Percentiles rank a stretch among this genome's conserved stretches.
These are phyloP conservation scores for Alectura lathami DNA, from an alignment of 2,113 vertebrate species.

Conservation along the genomic window DNA sequence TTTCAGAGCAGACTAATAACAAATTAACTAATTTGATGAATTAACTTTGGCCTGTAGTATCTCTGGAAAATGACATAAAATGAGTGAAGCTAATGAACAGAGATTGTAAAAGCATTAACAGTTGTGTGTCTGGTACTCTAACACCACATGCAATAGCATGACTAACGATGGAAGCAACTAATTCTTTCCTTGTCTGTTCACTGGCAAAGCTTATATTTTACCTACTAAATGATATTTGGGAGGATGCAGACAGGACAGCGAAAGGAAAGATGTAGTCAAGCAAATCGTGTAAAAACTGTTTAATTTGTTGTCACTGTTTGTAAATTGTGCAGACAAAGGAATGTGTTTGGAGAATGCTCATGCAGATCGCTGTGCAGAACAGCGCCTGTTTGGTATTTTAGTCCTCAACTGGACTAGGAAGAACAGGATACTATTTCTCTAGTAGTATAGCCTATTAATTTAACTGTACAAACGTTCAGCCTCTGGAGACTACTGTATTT, in stretches of 20 bases:
- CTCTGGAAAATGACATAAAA: background rate
- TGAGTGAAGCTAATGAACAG: background rate
- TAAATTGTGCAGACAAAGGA: background rate
- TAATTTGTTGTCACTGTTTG: background rate
- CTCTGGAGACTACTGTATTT: background rate
- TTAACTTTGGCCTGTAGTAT: rapidly evolving
- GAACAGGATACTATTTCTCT: background rate
- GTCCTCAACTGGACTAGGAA: background rate
- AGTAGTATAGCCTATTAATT: background rate
- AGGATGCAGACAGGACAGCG: background rate
- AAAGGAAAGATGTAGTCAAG: background rate
- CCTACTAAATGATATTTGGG: background rate
- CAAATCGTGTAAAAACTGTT: background rate
- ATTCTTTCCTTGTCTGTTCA: background rate
- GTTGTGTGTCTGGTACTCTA: background rate
- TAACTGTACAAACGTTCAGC: background rate
- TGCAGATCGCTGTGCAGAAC: background rate
- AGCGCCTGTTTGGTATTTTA: background rate
- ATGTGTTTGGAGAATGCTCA: background rate
- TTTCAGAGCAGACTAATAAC: background rate
- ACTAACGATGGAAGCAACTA: background rate
- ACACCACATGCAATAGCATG: background rate
- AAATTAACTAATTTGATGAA: background rate
- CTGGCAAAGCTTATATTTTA: background rate
- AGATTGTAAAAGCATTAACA: background rate